These are phyloP conservation scores for Nemotelus pantherinus DNA, from an alignment of 2,888 invertebrate species.

Conservation along the genomic window DNA sequence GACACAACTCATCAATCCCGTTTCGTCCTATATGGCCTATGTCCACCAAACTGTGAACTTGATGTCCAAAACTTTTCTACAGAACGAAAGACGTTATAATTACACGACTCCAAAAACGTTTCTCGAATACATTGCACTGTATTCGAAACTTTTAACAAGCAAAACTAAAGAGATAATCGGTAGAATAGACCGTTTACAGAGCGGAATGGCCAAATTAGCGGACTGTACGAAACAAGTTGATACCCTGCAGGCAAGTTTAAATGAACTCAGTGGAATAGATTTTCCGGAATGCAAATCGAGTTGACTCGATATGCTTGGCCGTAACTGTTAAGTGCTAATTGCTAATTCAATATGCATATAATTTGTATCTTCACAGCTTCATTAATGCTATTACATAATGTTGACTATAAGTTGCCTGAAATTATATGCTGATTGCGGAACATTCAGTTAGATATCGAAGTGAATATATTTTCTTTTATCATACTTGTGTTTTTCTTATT, in stretches of 20 bases:
- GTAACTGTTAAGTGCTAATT: too few relatives aligned
- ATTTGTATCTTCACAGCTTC: too few relatives aligned
- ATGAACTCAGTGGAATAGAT: too few relatives aligned
- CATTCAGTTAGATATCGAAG: too few relatives aligned
- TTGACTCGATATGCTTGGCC: too few relatives aligned
- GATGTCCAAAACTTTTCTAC: slow-evolving; percentile 82
- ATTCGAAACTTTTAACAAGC: slow-evolving; percentile 75
- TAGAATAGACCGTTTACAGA: slow-evolving; percentile 84
- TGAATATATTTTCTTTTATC: too few relatives aligned
- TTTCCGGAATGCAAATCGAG: too few relatives aligned
- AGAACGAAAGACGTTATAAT: slow-evolving; percentile 90
- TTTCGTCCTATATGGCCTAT: slow-evolving; percentile 91
- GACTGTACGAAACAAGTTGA: slow-evolving; percentile 89
- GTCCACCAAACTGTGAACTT: slow-evolving; percentile 90
- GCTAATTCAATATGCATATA: too few relatives aligned
- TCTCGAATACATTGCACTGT: slow-evolving; percentile 91
- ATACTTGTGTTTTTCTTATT: too few relatives aligned
- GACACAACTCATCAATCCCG: slow-evolving; percentile 71
- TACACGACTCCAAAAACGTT: slow-evolving; percentile 99
- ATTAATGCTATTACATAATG: too few relatives aligned
- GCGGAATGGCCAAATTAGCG: slow-evolving; percentile 87
- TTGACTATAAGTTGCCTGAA: too few relatives aligned
- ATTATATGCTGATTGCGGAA: too few relatives aligned
- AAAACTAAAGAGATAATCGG: slow-evolving; percentile 76
- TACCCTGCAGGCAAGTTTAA: slow-evolving; percentile 74